Percentiles rank a stretch among this genome's conserved stretches.
phyloP scores from a whole-genome alignment of 2,888 invertebrate genomes.

The Onthophagus sagittarius region DNA sequence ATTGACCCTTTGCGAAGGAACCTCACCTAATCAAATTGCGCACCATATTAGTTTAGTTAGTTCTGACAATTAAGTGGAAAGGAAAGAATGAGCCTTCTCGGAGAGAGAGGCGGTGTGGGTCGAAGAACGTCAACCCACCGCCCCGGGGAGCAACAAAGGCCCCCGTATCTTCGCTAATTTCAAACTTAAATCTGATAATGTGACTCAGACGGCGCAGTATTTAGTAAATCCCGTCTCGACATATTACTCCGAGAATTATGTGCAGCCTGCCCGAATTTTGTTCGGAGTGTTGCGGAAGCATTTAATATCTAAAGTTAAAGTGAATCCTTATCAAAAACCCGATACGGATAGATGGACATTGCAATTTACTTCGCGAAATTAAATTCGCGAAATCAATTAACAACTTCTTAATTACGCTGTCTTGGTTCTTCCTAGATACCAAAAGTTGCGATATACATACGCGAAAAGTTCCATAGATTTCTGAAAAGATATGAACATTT shows the following conservation, averaged over 20 bases:
- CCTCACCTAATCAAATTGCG: slow-evolving; percentile 1
- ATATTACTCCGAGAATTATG: slow-evolving; percentile 33
- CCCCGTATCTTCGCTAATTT: slow-evolving; percentile 34
- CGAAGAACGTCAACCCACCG: background rate
- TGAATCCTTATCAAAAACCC: slow-evolving; percentile 39
- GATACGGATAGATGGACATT: slow-evolving; percentile 23
- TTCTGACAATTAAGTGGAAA: slow-evolving; percentile 9
- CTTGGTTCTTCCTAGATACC: background rate
- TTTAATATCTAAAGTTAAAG: slow-evolving; percentile 42
- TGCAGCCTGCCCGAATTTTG: slow-evolving; percentile 34
- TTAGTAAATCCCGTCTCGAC: slow-evolving; percentile 34
- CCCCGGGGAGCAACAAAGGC: slow-evolving; percentile 5
- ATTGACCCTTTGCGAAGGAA: slow-evolving; percentile 5
- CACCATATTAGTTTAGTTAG: slow-evolving; percentile 4
- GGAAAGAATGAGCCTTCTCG: slow-evolving; percentile 10
- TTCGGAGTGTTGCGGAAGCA: slow-evolving; percentile 35
- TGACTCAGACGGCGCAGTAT: slow-evolving; percentile 32
- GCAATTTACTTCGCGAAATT: slow-evolving; percentile 27
- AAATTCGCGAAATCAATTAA: slow-evolving; percentile 24
- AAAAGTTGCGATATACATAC: background rate
- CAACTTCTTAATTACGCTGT: slow-evolving; percentile 5
- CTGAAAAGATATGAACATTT: too few relatives aligned
- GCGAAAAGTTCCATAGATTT: background rate
- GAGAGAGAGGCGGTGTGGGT: background rate
- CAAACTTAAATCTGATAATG: slow-evolving; percentile 37